phyloP scores from a whole-genome alignment of 2,113 vertebrate genomes.

The Elephantulus edwardii region DNA sequence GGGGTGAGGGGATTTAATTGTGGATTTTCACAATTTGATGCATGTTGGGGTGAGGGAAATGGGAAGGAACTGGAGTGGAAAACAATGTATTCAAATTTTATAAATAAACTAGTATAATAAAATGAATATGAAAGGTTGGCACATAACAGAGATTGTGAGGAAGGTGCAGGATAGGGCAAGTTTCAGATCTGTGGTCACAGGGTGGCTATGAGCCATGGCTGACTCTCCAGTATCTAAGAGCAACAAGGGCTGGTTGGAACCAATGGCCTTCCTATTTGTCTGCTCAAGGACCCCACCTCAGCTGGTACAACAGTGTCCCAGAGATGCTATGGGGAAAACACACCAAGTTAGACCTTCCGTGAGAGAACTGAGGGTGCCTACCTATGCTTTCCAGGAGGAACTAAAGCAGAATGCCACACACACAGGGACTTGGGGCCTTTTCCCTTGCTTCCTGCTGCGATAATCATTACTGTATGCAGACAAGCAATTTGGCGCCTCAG shows the following conservation, averaged over 20 bases:
- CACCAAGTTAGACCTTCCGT: neutral
- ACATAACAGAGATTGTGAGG: too few relatives aligned
- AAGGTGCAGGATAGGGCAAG: too few relatives aligned
- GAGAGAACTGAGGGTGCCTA: neutral
- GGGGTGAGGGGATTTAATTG: too few relatives aligned
- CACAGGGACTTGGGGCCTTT: conserved; percentile 25
- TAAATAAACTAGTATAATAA: too few relatives aligned
- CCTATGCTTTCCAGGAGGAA: neutral
- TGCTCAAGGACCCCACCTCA: neutral
- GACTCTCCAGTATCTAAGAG: too few relatives aligned
- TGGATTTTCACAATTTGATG: too few relatives aligned
- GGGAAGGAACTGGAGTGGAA: too few relatives aligned
- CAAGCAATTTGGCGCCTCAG: conserved; percentile 73
- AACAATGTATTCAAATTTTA: too few relatives aligned
- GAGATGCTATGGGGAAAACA: neutral
- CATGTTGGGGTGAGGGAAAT: too few relatives aligned
- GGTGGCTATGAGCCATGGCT: too few relatives aligned
- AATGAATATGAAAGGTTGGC: too few relatives aligned
- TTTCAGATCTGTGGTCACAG: too few relatives aligned
- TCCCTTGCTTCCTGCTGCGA: conserved; percentile 57
- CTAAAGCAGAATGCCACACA: conserved; percentile 23
- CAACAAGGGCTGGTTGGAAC: neutral
- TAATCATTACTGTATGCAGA: conserved; percentile 62
- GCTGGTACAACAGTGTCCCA: neutral
- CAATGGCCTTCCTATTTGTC: neutral